Percentiles rank a stretch among this genome's conserved stretches.
These are phyloP conservation scores for Rhagonycha lutea DNA, from an alignment of 2,888 invertebrate genomes.

Conservation along the genomic window DNA sequence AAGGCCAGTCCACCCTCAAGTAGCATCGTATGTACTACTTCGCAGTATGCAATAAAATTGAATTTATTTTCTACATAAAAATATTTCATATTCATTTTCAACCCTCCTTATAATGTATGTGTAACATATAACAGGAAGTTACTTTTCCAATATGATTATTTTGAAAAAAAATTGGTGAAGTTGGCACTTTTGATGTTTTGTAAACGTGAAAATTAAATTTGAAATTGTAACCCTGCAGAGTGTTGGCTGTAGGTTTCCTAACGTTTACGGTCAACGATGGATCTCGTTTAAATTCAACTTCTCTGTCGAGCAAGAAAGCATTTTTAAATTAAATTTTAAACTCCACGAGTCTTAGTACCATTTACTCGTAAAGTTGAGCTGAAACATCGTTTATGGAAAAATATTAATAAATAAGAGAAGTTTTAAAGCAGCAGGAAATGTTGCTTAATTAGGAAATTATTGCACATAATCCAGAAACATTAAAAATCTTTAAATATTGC, in stretches of 20 bases:
- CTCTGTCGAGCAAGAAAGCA: not conserved
- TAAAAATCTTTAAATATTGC: not conserved
- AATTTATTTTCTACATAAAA: not conserved
- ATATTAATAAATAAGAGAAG: not conserved
- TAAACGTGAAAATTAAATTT: conserved; percentile 1
- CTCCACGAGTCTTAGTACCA: not conserved
- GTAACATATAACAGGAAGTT: not conserved
- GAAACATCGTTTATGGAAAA: not conserved
- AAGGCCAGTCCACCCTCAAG: not conserved
- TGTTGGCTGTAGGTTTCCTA: not conserved
- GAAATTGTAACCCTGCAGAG: conserved; percentile 2
- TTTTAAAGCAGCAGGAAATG: not conserved
- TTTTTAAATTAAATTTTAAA: conserved; percentile 8
- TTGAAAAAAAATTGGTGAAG: not conserved
- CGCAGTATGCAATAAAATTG: not conserved
- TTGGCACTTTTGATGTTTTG: not conserved
- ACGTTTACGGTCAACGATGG: conserved; percentile 7
- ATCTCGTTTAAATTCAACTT: conserved; percentile 6
- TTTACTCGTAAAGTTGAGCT: not conserved
- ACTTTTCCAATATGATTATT: not conserved
- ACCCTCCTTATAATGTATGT: not conserved
- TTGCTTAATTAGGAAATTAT: not conserved
- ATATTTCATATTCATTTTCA: not conserved
- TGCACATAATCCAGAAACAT: not conserved
- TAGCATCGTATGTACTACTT: no score